Percentiles rank a stretch among this genome's conserved stretches.
Conservation (phyloP, 2,113 vertebrate genomes). For the Corythoichthys haematopterus region DNA sequence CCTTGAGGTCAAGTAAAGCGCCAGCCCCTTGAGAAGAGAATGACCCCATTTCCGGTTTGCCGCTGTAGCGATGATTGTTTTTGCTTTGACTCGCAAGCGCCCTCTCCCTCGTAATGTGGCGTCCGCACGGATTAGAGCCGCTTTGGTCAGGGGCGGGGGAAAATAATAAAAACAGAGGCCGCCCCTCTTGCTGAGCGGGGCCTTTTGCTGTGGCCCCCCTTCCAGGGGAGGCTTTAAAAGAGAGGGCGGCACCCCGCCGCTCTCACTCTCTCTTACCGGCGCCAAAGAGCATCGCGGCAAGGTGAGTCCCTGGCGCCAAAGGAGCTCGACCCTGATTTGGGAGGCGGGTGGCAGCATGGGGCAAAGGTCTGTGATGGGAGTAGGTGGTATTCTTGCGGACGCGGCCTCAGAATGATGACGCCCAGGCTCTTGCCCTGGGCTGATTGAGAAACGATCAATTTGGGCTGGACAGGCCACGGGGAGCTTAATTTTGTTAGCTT, state of each 20-base stretch:
- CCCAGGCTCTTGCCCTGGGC: too few species aligned
- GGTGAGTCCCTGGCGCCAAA: slow-evolving; percentile 63
- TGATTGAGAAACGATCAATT: too few species aligned
- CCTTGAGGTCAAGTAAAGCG: too few species aligned
- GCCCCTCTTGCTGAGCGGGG: slow-evolving; percentile 61
- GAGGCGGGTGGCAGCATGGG: too few species aligned
- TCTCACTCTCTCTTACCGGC: slow-evolving; percentile 72
- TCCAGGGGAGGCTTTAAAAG: slow-evolving; percentile 81
- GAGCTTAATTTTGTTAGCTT: too few species aligned
- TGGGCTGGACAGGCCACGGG: too few species aligned
- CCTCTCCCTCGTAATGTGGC: slow-evolving; percentile 58
- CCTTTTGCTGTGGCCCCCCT: slow-evolving; percentile 67
- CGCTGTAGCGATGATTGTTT: too few species aligned
- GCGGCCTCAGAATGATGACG: too few species aligned
- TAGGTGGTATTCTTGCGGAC: too few species aligned
- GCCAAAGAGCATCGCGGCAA: slow-evolving; percentile 64
- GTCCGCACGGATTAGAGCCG: slow-evolving; percentile 63
- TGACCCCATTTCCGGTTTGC: too few species aligned
- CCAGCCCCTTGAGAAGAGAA: too few species aligned
- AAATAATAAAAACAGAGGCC: slow-evolving; percentile 25
- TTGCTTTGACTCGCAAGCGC: background rate
- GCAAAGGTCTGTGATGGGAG: too few species aligned
- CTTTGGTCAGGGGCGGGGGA: slow-evolving; percentile 62
- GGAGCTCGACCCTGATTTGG: background rate
- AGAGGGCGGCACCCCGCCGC: slow-evolving; percentile 59